Evolutionary conservation across 2,888 invertebrate genomes (phyloP).

Genomic region (Nemotelus pantherinus): DNA sequence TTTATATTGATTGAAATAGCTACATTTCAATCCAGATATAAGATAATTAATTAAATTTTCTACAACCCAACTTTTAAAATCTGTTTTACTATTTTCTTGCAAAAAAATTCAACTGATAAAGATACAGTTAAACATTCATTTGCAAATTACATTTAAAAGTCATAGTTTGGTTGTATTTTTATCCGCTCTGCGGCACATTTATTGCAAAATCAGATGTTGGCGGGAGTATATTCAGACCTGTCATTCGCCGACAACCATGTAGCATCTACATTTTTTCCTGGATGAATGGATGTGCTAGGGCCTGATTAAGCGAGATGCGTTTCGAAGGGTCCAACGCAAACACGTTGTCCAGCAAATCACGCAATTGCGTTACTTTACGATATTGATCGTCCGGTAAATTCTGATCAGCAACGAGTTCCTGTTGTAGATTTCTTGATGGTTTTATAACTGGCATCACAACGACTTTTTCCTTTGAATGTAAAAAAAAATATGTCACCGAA

Average conservation of each 20-base stretch:
- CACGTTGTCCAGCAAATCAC: constrained; percentile 91
- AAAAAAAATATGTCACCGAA: constrained; percentile 2
- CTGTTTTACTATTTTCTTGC: background rate
- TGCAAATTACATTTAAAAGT: constrained; percentile 36
- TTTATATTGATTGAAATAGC: no score
- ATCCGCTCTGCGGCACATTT: constrained; percentile 20
- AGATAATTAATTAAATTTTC: background rate
- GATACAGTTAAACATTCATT: constrained; percentile 31
- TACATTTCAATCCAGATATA: background rate
- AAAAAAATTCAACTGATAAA: constrained; percentile 31
- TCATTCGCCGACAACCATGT: background rate
- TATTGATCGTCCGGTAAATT: constrained; percentile 87
- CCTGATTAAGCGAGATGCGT: constrained; percentile 92
- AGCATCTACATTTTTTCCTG: constrained; percentile 82
- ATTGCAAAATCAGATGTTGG: background rate
- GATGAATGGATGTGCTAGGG: constrained; percentile 93
- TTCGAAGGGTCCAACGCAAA: constrained; percentile 92
- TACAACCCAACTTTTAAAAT: no score
- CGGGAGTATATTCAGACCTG: background rate
- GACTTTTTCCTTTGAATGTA: constrained; percentile 85
- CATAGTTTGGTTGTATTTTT: constrained; percentile 33
- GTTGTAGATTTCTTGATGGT: constrained; percentile 83
- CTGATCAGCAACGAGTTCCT: constrained; percentile 89
- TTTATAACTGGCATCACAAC: constrained; percentile 94
- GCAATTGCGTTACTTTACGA: constrained; percentile 90